Evolutionary conservation across 1,140 invertebrate species (phyloP).

Genomic region (Teleopsis dalmanni): DNA sequence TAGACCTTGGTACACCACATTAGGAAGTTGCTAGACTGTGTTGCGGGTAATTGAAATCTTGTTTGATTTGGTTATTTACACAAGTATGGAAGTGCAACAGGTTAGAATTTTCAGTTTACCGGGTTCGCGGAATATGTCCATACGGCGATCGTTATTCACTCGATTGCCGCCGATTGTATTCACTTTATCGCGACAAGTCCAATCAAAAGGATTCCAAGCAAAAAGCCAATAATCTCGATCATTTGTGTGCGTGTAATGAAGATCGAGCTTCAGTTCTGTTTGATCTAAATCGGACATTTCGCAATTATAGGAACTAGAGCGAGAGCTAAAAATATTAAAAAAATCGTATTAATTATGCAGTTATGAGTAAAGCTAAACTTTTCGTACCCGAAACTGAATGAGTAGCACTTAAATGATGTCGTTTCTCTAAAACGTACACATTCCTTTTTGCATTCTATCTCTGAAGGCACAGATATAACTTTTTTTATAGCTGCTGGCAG

Average conservation of each 20-base stretch:
- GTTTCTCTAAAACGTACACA: constrained; percentile 54
- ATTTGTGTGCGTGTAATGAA: constrained; percentile 51
- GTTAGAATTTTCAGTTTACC: constrained; percentile 42
- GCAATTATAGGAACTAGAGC: constrained; percentile 48
- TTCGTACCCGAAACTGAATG: constrained; percentile 61
- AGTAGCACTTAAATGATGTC: constrained; percentile 59
- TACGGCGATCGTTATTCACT: constrained; percentile 41
- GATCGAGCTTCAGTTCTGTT: constrained; percentile 54
- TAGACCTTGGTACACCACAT: not conserved
- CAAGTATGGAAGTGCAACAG: constrained; percentile 41
- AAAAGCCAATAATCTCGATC: constrained; percentile 55
- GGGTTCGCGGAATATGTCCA: constrained; percentile 44
- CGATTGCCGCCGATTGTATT: constrained; percentile 41
- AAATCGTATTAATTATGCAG: not conserved
- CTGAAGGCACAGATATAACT: constrained; percentile 52
- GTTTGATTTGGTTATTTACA: constrained; percentile 36
- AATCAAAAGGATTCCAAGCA: constrained; percentile 53
- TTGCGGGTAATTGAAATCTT: not conserved
- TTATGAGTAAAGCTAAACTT: not conserved
- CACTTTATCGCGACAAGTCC: constrained; percentile 42
- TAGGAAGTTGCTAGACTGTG: not conserved
- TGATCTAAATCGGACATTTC: constrained; percentile 58
- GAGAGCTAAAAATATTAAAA: constrained; percentile 18
- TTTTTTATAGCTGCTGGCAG: constrained; percentile 57
- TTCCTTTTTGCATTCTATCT: constrained; percentile 60